Evolutionary conservation across 2,113 vertebrate genomes (phyloP), one percentile per base, ranked within the genome.

Genomic region (Petrocephalus microphthalmus): DNA sequence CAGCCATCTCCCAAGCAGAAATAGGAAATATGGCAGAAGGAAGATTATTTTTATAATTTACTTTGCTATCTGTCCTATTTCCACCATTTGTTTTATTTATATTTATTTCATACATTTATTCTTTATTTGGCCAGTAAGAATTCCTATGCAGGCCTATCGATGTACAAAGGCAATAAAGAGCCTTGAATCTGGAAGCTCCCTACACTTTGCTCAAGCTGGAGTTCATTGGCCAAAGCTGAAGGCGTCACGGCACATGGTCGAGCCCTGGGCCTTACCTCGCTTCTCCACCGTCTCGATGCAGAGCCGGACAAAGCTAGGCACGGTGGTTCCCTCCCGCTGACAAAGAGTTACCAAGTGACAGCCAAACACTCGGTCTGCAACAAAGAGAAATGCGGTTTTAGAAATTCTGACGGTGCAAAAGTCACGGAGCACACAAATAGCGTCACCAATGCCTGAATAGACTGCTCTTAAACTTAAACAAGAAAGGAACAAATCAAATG

Each of bases 331-430:
- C 93, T 99, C 97, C 0, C 96, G 96, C 88, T 96, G 93, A 87
- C 97, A 99, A 84, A 99, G 96, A 78, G 93, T 94, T 88, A 94
- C 92, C 92, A 99, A 94, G 91, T 96, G 94, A 91, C 97, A 98
- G 90, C 98, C 98, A 92, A 99, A 99, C 89, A 98, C 96, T 92
- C 97, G 96, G 94, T 99, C 98, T 99, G 89, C 52, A 90, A 93
- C 93, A 92, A 89, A 90, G 92, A 89, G 15, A 33, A 19, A 74
- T 19, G 15, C 11, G 25, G 33, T 74, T 74, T 74, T 74, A 74
- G 5, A 2, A 37, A 64, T 8, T 3, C n/a, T 10, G 57, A 25
- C 0, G 29, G 67, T 2, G 67, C 29, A 37, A 74, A 13, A 37
- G 29, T 3, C 37, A 37, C 37, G 60, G 17, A 54, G 37, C 67